Evolutionary conservation across 1,140 invertebrate genomes (phyloP).

Genomic region (Coptotermes formosanus): DNA sequence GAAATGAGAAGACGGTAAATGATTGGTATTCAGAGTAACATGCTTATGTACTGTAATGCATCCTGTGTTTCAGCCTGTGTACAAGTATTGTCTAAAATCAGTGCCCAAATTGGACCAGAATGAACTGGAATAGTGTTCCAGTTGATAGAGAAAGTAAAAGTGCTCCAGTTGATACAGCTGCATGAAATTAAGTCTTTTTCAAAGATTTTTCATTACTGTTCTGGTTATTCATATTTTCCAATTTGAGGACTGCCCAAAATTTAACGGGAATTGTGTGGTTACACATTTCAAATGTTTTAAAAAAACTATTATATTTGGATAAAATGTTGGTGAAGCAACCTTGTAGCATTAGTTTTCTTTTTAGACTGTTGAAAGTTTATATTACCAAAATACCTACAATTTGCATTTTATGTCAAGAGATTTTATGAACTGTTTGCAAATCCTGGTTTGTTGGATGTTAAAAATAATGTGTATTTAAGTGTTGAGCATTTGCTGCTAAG

Average conservation of each 20-base stretch:
- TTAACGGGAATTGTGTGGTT: too few species aligned
- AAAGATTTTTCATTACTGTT: too few species aligned
- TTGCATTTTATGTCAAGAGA: conserved; percentile 5
- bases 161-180: too few species aligned
- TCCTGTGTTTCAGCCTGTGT: neutral
- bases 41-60: neutral
- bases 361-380: conserved; percentile 12
- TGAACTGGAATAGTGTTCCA: too few species aligned
- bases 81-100: too few species aligned
- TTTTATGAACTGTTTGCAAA: conserved; percentile 16
- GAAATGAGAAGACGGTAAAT: too few species aligned
- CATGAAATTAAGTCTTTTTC: too few species aligned
- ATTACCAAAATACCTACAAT: neutral
- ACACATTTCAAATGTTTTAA: too few species aligned
- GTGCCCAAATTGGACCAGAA: too few species aligned
- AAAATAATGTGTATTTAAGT: conserved; percentile 4
- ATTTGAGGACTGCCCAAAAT: too few species aligned
- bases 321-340: neutral
- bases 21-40: neutral
- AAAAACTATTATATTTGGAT: neutral
- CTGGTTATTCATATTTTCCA: too few species aligned
- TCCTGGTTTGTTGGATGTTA: neutral
- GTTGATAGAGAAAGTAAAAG: too few species aligned
- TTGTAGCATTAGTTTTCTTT: neutral
- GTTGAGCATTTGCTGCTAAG: neutral